phyloP scores from a whole-genome alignment of 2,888 invertebrate species.

The Choristoneura rosaceana region DNA sequence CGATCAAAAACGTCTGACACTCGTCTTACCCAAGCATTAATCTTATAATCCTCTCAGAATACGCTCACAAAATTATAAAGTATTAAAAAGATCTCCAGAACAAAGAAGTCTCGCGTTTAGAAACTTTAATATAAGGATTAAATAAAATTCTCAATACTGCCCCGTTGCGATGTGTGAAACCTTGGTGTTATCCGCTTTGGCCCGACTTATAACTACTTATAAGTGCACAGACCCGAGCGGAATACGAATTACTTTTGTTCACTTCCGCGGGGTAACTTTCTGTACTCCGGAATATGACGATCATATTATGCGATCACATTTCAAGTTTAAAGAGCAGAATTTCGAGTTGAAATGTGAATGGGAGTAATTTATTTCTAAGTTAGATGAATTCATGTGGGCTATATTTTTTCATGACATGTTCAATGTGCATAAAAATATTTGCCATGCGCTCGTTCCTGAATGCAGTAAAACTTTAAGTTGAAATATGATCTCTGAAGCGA shows the following conservation, averaged over 20 bases:
- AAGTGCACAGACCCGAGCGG: constrained; percentile 25
- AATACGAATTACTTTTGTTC: constrained; percentile 42
- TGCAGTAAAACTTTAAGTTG: too few species aligned
- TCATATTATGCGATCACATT: constrained; percentile 40
- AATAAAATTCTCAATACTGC: constrained; percentile 12
- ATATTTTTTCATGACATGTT: too few species aligned
- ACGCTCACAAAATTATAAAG: not conserved
- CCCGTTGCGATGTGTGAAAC: constrained; percentile 14
- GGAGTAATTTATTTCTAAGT: not conserved
- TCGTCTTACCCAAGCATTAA: not conserved
- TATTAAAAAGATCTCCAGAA: not conserved
- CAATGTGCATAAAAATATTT: too few species aligned
- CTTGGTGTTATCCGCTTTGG: constrained; percentile 15
- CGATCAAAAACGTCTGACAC: not conserved
- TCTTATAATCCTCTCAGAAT: not conserved
- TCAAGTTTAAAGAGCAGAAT: constrained; percentile 23
- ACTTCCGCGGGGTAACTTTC: constrained; percentile 29
- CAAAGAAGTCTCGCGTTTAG: not conserved
- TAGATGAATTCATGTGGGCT: not conserved
- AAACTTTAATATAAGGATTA: constrained; percentile 30
- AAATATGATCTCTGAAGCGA: too few species aligned
- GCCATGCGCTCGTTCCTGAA: too few species aligned
- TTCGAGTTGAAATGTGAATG: constrained; percentile 3
- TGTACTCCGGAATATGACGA: constrained; percentile 34
- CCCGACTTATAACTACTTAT: constrained; percentile 30